phyloP scores from a whole-genome alignment of 2,113 vertebrate species.

The Rhadina sibilatrix region DNA sequence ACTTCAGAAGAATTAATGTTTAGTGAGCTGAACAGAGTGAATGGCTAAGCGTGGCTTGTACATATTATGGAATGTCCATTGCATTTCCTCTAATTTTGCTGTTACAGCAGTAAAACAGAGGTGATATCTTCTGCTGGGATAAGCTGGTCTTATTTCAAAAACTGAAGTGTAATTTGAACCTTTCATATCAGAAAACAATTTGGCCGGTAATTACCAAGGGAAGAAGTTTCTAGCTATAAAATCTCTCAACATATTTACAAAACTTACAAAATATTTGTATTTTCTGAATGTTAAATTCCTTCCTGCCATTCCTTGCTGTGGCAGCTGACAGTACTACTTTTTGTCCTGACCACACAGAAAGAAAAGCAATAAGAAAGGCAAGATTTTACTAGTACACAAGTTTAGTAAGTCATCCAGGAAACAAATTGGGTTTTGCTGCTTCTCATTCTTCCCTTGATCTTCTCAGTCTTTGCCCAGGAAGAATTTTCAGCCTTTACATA shows the following conservation, averaged over 20 bases:
- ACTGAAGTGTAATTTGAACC: neutral
- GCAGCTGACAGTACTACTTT: neutral
- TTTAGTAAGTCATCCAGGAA: neutral
- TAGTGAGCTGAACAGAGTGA: neutral
- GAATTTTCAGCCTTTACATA: neutral
- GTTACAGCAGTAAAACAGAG: neutral
- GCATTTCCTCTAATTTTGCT: neutral
- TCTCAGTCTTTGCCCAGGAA: neutral
- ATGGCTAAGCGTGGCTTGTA: neutral
- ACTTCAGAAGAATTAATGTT: slow-evolving; percentile 4
- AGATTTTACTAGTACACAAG: neutral
- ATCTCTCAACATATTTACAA: neutral
- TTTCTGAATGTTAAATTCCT: neutral
- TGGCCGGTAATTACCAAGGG: neutral
- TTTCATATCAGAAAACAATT: neutral
- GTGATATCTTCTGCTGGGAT: neutral
- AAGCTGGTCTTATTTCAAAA: neutral
- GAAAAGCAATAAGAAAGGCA: slow-evolving; percentile 12
- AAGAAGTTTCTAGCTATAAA: neutral
- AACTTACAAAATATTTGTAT: neutral
- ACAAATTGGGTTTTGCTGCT: neutral
- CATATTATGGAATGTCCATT: accelerated
- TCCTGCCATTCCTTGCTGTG: neutral
- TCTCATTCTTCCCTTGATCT: neutral
- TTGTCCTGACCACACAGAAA: neutral